Base-by-base conservation (phyloP, 2,113 vertebrate species). In the Vulpes vulpes region DNA sequence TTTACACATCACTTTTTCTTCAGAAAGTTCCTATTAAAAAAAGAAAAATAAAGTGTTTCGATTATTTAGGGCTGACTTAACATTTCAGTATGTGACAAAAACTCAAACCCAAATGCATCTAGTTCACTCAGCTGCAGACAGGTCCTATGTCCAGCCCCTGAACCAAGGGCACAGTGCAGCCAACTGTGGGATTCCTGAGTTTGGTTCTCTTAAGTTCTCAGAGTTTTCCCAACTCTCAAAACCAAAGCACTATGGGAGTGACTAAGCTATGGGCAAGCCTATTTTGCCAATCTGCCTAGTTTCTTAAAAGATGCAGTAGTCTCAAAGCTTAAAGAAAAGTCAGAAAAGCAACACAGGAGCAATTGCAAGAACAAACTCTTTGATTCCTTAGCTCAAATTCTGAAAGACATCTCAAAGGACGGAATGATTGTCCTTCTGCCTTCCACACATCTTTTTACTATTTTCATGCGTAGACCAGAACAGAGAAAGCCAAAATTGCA, bases 171-270 rank as follows among this genome's bases (percentile, higher is more conserved):
- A 98, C 94, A 94, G 98, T 8, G 32, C 97, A 93, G 97, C 95
- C 91, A 95, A 95, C 98, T 95, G 78, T 97, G 98, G 98, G 98
- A 98, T 98, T 98, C 99, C 99, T 99, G 98, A 99, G 98, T 97
- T 96, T 97, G 98, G 97, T 97, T 98, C 98, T 97, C 97, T 93
- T 97, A 98, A 98, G 96, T 96, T 98, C 98, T 98, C 97, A 95
- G 97, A 98, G 96, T 97, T 76, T 98, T 87, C 94, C 96, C 95
- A 98, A 98, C 97, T 96, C 98, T 97, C 91, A 82, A 97, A 98
- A 96, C 94, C 94, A 98, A 98, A 97, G 97, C 97, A 94, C 98
- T 93, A 89, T 87, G 97, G 95, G 91, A 59, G 94, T 20, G 65
- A 94, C 93, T 84, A 96, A 96, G 96, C 71, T 0, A 0, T 15